Base-by-base conservation (phyloP, 2,113 vertebrate genomes). In the Neogobius melanostomus region DNA sequence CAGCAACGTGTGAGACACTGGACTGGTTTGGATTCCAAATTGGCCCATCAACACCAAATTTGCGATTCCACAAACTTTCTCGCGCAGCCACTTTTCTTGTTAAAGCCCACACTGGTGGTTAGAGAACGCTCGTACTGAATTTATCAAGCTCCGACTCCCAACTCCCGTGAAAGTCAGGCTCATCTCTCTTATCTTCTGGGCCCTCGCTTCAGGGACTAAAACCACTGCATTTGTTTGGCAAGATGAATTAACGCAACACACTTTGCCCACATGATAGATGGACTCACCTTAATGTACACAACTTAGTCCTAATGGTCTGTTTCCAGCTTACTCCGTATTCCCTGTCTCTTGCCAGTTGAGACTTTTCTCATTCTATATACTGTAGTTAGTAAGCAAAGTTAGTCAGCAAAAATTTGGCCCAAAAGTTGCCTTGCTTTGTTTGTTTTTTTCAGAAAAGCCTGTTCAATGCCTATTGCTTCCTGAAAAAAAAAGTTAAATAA, bases 161-260 rank as follows among this genome's bases (percentile, higher is more conserved):
- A 56, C 49, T 14, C 11, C 11, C 8, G 51, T 16, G 15, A n/a
- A 6, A 14, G 21, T 21, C 6, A 12, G 10, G 6, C 21, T 59
- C 56, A 59, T 59, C 9, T 28, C 17, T 56, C 16, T 16, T 28
- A 56, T 56, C 56, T 59, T 59, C 10, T 42, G 56, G 28, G 56
- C 28, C 2, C 5, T 59, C 28, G 28, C 56, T 59, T 59, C 28
- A 42, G 56, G 56, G 56, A 42, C 36, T 59, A 42, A 42, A 59
- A 59, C 56, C 28, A 12, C 56, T 59, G 21, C 56, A 59, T 59
- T 59, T 42, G 28, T 59, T 59, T 59, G 56, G 56, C 28, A 59
- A 59, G 56, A 59, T 59, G 56, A 59, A 59, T 59, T 59, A 59
- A 59, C 21, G 6, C 21, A 42, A 59, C 56, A 7, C 10, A 42